Evolutionary conservation across 2,113 vertebrate genomes (phyloP).

Genomic region (Nannobrachium achirus): DNA sequence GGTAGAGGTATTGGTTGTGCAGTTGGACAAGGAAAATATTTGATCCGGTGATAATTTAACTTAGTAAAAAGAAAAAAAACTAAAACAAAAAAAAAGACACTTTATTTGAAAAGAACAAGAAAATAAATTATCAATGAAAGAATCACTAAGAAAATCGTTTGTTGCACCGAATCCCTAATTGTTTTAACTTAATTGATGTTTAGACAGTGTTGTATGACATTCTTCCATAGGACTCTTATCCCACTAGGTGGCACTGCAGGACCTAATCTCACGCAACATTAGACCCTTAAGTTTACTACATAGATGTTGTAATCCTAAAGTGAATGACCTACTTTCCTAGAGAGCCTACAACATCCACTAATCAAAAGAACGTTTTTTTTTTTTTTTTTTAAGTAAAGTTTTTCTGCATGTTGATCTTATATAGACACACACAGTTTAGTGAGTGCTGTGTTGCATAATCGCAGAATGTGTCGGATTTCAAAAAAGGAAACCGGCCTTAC

Average conservation of each 20-base stretch:
- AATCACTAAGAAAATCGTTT: no score
- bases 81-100: no score
- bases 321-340: slow-evolving; percentile 72
- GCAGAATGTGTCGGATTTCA: slow-evolving; percentile 1
- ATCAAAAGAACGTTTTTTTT: slow-evolving; percentile 28
- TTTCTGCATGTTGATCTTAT: slow-evolving; percentile 15
- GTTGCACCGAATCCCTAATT: no score
- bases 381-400: slow-evolving; percentile 27
- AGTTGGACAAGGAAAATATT: no score
- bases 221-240: not conserved
- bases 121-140: no score
- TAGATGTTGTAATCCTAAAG: slow-evolving; percentile 55
- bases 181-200: not conserved
- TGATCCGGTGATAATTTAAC: no score
- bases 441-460: slow-evolving; percentile 20
- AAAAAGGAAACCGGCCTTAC: not conserved
- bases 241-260: slow-evolving; percentile 71
- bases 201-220: not conserved
- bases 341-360: slow-evolving; percentile 47
- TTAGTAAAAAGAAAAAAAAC: no score
- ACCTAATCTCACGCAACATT: not conserved
- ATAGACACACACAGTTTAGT: slow-evolving; percentile 5
- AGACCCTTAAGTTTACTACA: slow-evolving; percentile 5
- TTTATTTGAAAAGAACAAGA: no score
- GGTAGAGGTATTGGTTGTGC: no score